phyloP scores from a whole-genome alignment of 1,140 invertebrate species.

The Octopus bimaculoides region DNA sequence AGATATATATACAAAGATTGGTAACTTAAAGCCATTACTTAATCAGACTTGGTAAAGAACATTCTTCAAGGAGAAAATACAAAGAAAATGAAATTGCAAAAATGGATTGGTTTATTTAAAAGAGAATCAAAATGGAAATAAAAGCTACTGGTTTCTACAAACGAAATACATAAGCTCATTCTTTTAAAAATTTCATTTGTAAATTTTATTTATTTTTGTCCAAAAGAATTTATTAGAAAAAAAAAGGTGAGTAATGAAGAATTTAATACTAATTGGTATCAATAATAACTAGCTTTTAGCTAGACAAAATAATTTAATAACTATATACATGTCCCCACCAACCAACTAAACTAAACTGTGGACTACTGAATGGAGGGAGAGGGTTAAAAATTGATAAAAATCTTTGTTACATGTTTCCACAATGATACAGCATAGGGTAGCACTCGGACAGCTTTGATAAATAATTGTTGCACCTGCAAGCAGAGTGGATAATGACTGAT shows the following conservation, averaged over 20 bases:
- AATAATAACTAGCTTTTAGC: not conserved
- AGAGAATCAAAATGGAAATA: too few relatives aligned
- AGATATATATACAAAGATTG: too few relatives aligned
- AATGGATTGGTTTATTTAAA: too few relatives aligned
- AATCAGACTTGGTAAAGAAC: too few relatives aligned
- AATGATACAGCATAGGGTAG: conserved; percentile 36
- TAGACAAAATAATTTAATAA: not conserved
- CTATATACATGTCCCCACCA: not conserved
- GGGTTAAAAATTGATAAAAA: conserved; percentile 17
- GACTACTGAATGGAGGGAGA: not conserved
- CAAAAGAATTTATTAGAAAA: not conserved
- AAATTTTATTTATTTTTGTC: not conserved
- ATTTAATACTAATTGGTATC: not conserved
- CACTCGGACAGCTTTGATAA: conserved; percentile 30
- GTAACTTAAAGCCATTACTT: too few relatives aligned
- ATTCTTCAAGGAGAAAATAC: too few relatives aligned
- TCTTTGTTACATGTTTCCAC: conserved; percentile 48
- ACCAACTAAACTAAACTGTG: not conserved
- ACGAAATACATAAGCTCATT: too few relatives aligned
- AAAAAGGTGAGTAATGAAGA: not conserved
- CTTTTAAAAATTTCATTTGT: too few relatives aligned
- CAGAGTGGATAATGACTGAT: too few relatives aligned
- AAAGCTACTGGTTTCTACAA: too few relatives aligned
- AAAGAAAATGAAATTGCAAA: too few relatives aligned
- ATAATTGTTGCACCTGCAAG: conserved; percentile 36